phyloP scores from a whole-genome alignment of 2,888 invertebrate genomes.

The Helobdella robusta region DNA sequence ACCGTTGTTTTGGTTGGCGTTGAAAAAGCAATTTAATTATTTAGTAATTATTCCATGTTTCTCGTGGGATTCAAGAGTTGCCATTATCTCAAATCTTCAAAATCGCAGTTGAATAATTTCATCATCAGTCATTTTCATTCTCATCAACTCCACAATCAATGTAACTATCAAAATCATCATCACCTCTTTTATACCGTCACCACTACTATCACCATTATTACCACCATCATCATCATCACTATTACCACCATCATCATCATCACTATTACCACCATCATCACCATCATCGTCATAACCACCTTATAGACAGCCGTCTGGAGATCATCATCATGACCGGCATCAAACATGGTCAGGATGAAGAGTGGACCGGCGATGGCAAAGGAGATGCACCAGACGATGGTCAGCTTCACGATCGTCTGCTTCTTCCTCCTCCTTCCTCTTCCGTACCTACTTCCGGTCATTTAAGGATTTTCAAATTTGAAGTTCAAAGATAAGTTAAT shows the following conservation, averaged over 20 bases:
- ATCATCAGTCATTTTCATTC: neutral
- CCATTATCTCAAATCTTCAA: no score
- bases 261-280: neutral
- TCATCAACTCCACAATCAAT: neutral
- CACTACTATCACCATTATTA: neutral
- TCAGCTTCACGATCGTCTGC: slow-evolving; percentile 35
- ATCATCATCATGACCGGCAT: slow-evolving; percentile 20
- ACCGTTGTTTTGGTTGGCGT: no score
- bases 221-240: neutral
- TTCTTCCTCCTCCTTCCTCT: slow-evolving; percentile 33
- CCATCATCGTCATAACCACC: neutral
- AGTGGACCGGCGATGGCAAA: slow-evolving; percentile 38
- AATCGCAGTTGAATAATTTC: neutral
- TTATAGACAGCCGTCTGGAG: slow-evolving; percentile 28
- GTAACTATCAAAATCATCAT: neutral
- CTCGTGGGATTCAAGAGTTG: no score
- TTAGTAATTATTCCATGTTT: no score
- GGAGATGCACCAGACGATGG: slow-evolving; percentile 37
- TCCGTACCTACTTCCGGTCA: slow-evolving; percentile 33
- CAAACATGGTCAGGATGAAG: slow-evolving; percentile 36
- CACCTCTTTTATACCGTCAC: no score
- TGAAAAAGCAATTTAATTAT: no score
- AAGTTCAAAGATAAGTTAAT: no score
- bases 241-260: neutral
- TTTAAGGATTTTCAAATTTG: no score